Evolutionary conservation across 1,140 invertebrate species (phyloP).

Genomic region (Panagrolaimus sp.): DNA sequence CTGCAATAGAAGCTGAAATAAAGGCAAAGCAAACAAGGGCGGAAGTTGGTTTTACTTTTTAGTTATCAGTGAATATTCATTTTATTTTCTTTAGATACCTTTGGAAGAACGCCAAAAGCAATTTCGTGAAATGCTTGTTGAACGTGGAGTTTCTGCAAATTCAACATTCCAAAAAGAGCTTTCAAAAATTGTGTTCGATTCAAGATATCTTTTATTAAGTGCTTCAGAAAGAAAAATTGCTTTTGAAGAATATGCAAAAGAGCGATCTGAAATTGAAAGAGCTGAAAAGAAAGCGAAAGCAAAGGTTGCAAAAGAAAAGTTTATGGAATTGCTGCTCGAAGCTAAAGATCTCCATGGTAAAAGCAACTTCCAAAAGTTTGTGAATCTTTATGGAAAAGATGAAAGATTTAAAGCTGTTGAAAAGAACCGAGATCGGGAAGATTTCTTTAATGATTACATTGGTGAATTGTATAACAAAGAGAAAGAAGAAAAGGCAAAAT

Average conservation of each 20-base stretch:
- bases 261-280: slow-evolving; percentile 91
- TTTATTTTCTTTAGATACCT: slow-evolving; percentile 67
- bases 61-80: slow-evolving; percentile 15
- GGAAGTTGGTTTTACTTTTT: slow-evolving; percentile 59
- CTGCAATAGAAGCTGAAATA: slow-evolving; percentile 89
- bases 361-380: slow-evolving; percentile 88
- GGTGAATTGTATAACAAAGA: slow-evolving; percentile 82
- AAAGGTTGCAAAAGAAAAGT: slow-evolving; percentile 72
- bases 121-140: slow-evolving; percentile 89
- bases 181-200: slow-evolving; percentile 98
- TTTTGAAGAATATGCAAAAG: slow-evolving; percentile 96
- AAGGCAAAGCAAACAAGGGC: slow-evolving; percentile 87
- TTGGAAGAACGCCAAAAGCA: slow-evolving; percentile 85
- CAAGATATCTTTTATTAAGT: slow-evolving; percentile 83
- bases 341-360: slow-evolving; percentile 62
- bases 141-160: slow-evolving; percentile 95
- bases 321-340: slow-evolving; percentile 44
- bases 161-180: slow-evolving; percentile 99
- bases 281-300: slow-evolving; percentile 90
- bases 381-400: slow-evolving; percentile 84
- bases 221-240: slow-evolving; percentile 87
- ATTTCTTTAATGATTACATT: slow-evolving; percentile 88
- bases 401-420: slow-evolving; percentile 91
- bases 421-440: slow-evolving; percentile 88
- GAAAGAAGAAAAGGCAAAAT: slow-evolving; percentile 84